Evolutionary conservation across 2,888 invertebrate species (phyloP), one percentile per base, ranked within the genome.

Genomic region (Clivina fossor): DNA sequence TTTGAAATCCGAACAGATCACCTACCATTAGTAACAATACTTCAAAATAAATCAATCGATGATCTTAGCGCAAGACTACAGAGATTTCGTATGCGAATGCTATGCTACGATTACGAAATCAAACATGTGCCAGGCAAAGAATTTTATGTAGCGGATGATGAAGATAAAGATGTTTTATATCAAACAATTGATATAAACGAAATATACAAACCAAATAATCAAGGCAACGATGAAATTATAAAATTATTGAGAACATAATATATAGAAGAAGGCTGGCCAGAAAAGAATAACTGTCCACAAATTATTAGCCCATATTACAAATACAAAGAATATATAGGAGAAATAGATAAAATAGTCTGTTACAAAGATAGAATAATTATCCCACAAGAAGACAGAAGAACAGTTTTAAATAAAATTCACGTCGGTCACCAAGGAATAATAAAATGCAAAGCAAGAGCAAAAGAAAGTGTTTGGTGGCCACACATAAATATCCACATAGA

Each of bases 1-100:
- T 61, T 73, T 28, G 47, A 37, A 11, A 46, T 72, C 2, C 62
- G 65, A 58, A 74, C 71, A 0, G 71, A 74, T 56, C 71, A 72
- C 60, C 70, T 69, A 56, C 71, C 71, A 1, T 57, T 71, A 3
- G 47, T 70, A 1, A 58, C 68, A 13, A 53, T 74, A 2, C 41
- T 73, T 8, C 61, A 66, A 46, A 64, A 64, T 1, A 72, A 71
- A 57, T 57, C 64, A 13, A 55, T 72, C 11, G 64, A 64, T 41
- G 68, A 69, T 7, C 56, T 73, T 3, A 65, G 70, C 1, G 66
- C 71, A 3, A 55, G 71, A 41, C 49, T 73, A 9, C 70, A 73
- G 56, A 41, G 70, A 24, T 64, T 74, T 16, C 58, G 68, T 33
- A 61, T 71, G 56, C 50, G 65, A 8, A 50, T 69, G 2, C 62